Evolutionary conservation across 2,888 invertebrate species (phyloP), one percentile per base, ranked within the genome.

Genomic region (Lymantria monacha): DNA sequence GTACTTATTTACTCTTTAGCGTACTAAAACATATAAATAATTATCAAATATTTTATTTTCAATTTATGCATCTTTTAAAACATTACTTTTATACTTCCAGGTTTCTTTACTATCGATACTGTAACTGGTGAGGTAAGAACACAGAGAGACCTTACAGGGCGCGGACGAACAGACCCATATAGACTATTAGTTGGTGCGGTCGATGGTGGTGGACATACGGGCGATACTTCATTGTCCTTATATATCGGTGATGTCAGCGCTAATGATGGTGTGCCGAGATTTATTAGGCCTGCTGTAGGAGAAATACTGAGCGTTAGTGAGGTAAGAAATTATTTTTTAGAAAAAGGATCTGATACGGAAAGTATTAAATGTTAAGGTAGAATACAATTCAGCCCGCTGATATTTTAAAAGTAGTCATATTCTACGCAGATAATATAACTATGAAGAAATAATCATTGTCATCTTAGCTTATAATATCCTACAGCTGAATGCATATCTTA

Each of bases 181-280:
- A 89, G 93, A 3, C 74, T 96, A 48, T 82, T 94, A 7, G 91
- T 95, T 0, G 90, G 94, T 13, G 96, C 95, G 0, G 93, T 93
- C 45, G 96, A 96, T 74, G 93, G 93, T 46, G 96, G 95, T 0
- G 93, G 92, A 0, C 86, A 95, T 7, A 92, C 90, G 42, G 92
- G 94, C 0, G 95, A 94, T 57, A 93, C 94, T 0, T 91, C 92
- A 7, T 80, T 96, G 0, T 91, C 92, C 0, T 74, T 96, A 3
- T 95, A 94, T 61, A 94, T 97, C 38, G 96, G 96, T 0, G 96
- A 96, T 66, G 95, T 96, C 0, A 95, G 95, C 46, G 94, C 94
- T 52, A 96, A 96, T 68, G 96, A 96, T 74, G 96, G 96, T 0
- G 95, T 96, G 0, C 96, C 96, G 0, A 90, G 93, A 22, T 95